Evolutionary conservation across 2,797 vertebrate genomes (phyloP).

Genomic region (Gambusia yucatana): DNA sequence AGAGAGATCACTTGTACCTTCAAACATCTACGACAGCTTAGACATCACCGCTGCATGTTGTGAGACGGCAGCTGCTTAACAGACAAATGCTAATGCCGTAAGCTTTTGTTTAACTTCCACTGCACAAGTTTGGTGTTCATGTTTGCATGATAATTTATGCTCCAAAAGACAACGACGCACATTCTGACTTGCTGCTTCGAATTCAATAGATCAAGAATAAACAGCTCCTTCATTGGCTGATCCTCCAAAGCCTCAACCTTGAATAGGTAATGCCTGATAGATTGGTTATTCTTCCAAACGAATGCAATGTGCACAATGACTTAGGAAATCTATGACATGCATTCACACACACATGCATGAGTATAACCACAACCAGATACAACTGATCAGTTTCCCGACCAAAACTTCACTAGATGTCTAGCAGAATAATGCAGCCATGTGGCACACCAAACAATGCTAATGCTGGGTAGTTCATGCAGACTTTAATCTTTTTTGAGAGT

Average conservation of each 20-base stretch:
- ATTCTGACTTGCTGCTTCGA: slow-evolving; percentile 28
- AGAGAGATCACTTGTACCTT: slow-evolving; percentile 48
- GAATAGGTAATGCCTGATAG: slow-evolving; percentile 62
- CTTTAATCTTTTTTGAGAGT: slow-evolving; percentile 23
- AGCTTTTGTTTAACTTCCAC: slow-evolving; percentile 25
- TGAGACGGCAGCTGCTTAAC: slow-evolving; percentile 44
- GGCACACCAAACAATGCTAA: slow-evolving; percentile 20
- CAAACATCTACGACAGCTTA: slow-evolving; percentile 50
- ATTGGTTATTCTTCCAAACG: slow-evolving; percentile 57
- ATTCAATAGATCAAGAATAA: slow-evolving; percentile 69
- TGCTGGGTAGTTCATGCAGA: slow-evolving; percentile 20
- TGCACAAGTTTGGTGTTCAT: slow-evolving; percentile 2
- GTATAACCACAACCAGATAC: neutral
- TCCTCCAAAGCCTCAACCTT: slow-evolving; percentile 60
- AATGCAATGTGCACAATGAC: slow-evolving; percentile 31
- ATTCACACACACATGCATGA: neutral
- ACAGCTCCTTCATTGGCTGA: slow-evolving; percentile 60
- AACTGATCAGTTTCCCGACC: neutral
- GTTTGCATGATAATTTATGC: slow-evolving; percentile 2
- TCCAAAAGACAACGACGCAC: slow-evolving; percentile 13
- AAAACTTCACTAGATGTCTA: neutral
- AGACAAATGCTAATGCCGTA: slow-evolving; percentile 31
- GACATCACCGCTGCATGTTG: slow-evolving; percentile 34
- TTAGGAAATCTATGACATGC: slow-evolving; percentile 23
- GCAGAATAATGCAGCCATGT: slow-evolving; percentile 11